Base-by-base conservation (phyloP, 2,888 invertebrate species). In the Trachelus stipa region DNA sequence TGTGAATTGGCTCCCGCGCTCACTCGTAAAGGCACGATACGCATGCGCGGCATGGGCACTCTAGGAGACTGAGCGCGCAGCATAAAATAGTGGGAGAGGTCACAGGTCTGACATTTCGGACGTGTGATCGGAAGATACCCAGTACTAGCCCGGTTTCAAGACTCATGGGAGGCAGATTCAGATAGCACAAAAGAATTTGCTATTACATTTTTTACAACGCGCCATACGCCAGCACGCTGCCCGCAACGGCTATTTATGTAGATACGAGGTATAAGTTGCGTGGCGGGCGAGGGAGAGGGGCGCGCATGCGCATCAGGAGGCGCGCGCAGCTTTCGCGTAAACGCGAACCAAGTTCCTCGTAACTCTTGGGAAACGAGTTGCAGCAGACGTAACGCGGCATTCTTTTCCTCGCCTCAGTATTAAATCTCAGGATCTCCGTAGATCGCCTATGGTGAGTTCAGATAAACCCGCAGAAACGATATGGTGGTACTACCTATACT, bases 71-170 rank as follows among this genome's bases (percentile, higher is more conserved):
- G 33, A 71, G 12, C 76, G 80, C 79, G 81, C 80, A 76, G 81
- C 80, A 83, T 85, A 83, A 85, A 84, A 83, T 84, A 84, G 82
- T 81, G 80, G 83, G 83, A 82, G 83, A 84, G 89, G 88, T 89
- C 88, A 88, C 83, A 85, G 85, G 87, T 84, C 86, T 87, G 89
- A 87, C 87, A 84, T 89, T 88, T 89, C 85, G 88, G 88, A 89
- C 88, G 87, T 88, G 88, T 84, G 88, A 88, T 88, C 83, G 83
- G 84, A 87, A 87, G 87, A 88, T 88, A 88, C 77, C 83, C 74
- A 23, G 74, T 30, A 12, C 74, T 34, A 34, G 74, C 23, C 76
- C 75, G 79, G 80, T 81, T 79, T 74, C 40, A 37, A 73, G 74
- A 75, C 78, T 84, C 80, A 79, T 81, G 78, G 77, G 75, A 83